A percentile compares a stretch with the other conserved stretches of the same genome.
Evolutionary conservation across 2,888 invertebrate genomes (phyloP).

Genomic region (Ornithoptera alexandrae): DNA sequence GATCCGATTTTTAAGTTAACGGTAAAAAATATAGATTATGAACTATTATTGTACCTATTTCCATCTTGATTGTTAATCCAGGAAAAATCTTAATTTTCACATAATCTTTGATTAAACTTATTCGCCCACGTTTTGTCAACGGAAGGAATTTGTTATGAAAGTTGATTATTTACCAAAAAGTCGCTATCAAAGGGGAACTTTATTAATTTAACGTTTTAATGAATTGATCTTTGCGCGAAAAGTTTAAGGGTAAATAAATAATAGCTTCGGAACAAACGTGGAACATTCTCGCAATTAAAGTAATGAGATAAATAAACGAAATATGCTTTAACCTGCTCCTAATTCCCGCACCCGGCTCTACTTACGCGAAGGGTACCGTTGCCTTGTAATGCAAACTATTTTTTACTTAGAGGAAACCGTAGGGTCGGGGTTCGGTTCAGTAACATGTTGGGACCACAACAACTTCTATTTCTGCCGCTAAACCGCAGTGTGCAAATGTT

Average conservation of each 20-base stretch:
- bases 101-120: neutral
- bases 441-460: no score
- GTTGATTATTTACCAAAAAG: neutral
- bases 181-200: neutral
- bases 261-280: slow-evolving; percentile 5
- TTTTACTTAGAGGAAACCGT: neutral
- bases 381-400: neutral
- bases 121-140: neutral
- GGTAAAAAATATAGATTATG: no score
- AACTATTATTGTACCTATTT: no score
- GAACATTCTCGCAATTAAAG: slow-evolving; percentile 28
- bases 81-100: no score
- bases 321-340: slow-evolving; percentile 27
- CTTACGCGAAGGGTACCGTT: slow-evolving; percentile 19
- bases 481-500: no score
- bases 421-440: no score
- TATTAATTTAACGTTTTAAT: neutral
- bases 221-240: neutral
- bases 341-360: slow-evolving; percentile 22
- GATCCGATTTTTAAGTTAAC: no score
- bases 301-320: slow-evolving; percentile 29
- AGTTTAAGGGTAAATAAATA: slow-evolving; percentile 9
- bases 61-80: no score
- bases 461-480: no score
- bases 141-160: neutral